These are phyloP conservation scores for Thinocorus orbignyianus DNA, from an alignment of 2,113 vertebrate species.

Conservation along the genomic window DNA sequence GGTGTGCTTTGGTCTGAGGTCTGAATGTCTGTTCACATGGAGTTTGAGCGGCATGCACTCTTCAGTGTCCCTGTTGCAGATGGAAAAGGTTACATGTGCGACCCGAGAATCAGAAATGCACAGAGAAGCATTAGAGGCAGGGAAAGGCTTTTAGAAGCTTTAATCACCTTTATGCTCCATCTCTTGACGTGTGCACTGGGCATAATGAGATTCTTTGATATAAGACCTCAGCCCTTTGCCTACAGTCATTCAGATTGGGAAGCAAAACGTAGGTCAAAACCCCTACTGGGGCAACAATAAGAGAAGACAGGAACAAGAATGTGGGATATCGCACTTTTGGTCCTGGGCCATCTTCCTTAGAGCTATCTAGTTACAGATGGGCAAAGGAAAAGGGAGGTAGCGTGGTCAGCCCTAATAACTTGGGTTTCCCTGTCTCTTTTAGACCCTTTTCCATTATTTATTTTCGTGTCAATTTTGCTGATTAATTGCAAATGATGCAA, in stretches of 20 bases:
- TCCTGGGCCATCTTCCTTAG: not conserved
- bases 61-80: rapidly evolving
- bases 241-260: not conserved
- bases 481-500: conserved; percentile 24
- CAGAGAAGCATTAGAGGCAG: not conserved
- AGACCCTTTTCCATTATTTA: not conserved
- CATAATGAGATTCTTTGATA: not conserved
- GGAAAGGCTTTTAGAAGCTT: not conserved
- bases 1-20: not conserved
- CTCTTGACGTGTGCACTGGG: not conserved
- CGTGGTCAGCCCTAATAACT: not conserved
- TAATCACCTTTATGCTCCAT: not conserved
- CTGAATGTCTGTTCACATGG: not conserved
- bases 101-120: not conserved
- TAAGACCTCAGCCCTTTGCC: not conserved
- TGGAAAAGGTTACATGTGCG: not conserved
- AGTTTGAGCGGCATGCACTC: not conserved
- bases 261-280: not conserved
- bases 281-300: not conserved
- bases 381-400: not conserved
- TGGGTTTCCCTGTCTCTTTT: not conserved
- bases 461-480: conserved; percentile 8
- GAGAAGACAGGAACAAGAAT: not conserved
- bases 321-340: not conserved
- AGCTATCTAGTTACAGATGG: not conserved